These are phyloP conservation scores for Zosterops japonicus DNA, from an alignment of 2,113 vertebrate genomes.

Conservation along the genomic window DNA sequence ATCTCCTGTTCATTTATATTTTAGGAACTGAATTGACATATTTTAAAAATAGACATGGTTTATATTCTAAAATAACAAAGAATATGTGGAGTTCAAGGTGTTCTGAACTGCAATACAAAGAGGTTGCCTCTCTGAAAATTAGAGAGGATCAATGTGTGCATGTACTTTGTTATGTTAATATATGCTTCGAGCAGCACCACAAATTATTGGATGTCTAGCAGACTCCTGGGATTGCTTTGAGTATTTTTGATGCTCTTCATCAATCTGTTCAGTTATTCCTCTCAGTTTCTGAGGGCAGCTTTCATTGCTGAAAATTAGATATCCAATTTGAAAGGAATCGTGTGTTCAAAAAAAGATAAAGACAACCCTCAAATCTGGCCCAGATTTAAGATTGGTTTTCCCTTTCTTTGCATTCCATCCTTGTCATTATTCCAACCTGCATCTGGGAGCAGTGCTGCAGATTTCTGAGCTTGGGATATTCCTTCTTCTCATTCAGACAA, in stretches of 20 bases:
- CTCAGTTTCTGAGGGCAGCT: slow-evolving; percentile 11
- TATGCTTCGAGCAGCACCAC: neutral
- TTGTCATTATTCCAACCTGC: neutral
- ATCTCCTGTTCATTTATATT: neutral
- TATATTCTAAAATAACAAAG: slow-evolving; percentile 35
- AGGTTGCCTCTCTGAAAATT: slow-evolving; percentile 16
- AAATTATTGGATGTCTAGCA: slow-evolving; percentile 39
- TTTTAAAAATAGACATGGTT: slow-evolving; percentile 1
- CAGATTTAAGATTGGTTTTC: neutral
- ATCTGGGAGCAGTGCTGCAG: neutral
- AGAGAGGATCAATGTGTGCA: neutral
- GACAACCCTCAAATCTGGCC: neutral
- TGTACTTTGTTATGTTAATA: slow-evolving; percentile 44
- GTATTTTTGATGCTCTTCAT: slow-evolving; percentile 27
- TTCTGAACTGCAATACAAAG: slow-evolving; percentile 5
- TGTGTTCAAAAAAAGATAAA: slow-evolving; percentile 1
- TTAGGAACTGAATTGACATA: neutral
- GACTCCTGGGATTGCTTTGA: slow-evolving; percentile 3
- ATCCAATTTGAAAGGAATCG: neutral
- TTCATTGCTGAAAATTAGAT: neutral
- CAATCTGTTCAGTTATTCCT: slow-evolving; percentile 23
- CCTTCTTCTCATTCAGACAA: neutral
- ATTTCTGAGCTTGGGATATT: neutral
- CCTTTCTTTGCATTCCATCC: neutral
- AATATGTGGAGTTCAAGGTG: neutral